These are phyloP conservation scores for Megaleporinus macrocephalus DNA, from an alignment of 2,113 vertebrate species.

Conservation along the genomic window DNA sequence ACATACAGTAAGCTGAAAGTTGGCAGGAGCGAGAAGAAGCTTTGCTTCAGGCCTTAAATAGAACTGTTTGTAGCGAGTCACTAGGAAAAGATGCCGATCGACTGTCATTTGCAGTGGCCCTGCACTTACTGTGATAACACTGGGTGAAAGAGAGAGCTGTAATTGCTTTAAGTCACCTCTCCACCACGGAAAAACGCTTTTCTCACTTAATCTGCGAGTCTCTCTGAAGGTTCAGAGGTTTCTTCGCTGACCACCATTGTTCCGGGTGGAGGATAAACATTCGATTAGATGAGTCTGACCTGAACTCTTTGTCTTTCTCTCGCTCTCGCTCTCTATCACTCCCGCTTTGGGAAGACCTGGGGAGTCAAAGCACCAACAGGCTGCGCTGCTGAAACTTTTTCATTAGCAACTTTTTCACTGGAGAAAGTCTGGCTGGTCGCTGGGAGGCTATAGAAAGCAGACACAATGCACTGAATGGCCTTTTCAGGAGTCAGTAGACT, in stretches of 20 bases:
- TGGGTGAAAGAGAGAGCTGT: conserved; percentile 26
- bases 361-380: conserved; percentile 30
- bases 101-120: neutral
- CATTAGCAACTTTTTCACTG: conserved; percentile 49
- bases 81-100: neutral
- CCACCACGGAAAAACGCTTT: conserved; percentile 11
- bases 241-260: conserved; percentile 21
- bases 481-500: conserved; percentile 25
- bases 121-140: neutral
- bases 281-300: conserved; percentile 35
- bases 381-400: conserved; percentile 48
- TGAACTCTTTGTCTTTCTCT: conserved; percentile 24
- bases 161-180: conserved; percentile 44
- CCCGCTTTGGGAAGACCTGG: neutral
- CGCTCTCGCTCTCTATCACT: neutral
- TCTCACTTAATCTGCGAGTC: neutral
- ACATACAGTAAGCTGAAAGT: neutral
- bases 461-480: conserved; percentile 33
- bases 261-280: conserved; percentile 17
- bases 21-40: neutral
- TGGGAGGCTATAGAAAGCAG: conserved; percentile 14
- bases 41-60: neutral
- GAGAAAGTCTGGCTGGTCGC: conserved; percentile 37
- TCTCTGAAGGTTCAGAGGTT: conserved; percentile 4
- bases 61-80: neutral